Conservation (phyloP, 2,888 invertebrate genomes). For the Sphecodes monilicornis region DNA sequence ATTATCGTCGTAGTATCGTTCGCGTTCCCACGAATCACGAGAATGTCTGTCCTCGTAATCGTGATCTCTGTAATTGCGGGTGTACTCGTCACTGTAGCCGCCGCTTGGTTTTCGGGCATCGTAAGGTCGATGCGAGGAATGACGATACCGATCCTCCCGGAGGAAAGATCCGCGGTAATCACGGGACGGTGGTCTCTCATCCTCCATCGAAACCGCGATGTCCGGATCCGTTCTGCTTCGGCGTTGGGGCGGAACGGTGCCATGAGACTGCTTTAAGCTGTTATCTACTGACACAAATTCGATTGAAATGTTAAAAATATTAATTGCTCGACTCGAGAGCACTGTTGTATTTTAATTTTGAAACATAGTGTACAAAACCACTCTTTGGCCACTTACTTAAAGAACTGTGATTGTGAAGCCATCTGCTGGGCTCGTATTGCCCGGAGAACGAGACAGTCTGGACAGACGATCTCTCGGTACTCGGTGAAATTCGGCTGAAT, state of each 20-base stretch:
- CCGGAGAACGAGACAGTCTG: constrained; percentile 79
- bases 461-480: constrained; percentile 78
- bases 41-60: constrained; percentile 82
- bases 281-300: constrained; percentile 70
- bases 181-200: constrained; percentile 79
- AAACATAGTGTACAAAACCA: not conserved
- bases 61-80: constrained; percentile 79
- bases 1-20: constrained; percentile 80
- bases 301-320: constrained; percentile 25
- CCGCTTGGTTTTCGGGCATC: constrained; percentile 75
- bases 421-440: constrained; percentile 81
- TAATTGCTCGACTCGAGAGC: not conserved
- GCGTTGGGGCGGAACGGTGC: constrained; percentile 75
- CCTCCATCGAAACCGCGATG: constrained; percentile 78
- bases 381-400: constrained; percentile 73
- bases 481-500: constrained; percentile 81
- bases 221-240: constrained; percentile 81
- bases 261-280: constrained; percentile 76
- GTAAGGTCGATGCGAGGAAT: constrained; percentile 76
- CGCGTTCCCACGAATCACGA: constrained; percentile 80
- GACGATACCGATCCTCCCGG: constrained; percentile 79
- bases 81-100: constrained; percentile 73
- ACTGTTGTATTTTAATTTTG: not conserved
- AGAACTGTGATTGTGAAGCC: constrained; percentile 80
- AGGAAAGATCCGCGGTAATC: constrained; percentile 75